A percentile compares a stretch with the other conserved stretches of the same genome.
Evolutionary conservation across 2,888 invertebrate species (phyloP).

Genomic region (Rosalia funebris): DNA sequence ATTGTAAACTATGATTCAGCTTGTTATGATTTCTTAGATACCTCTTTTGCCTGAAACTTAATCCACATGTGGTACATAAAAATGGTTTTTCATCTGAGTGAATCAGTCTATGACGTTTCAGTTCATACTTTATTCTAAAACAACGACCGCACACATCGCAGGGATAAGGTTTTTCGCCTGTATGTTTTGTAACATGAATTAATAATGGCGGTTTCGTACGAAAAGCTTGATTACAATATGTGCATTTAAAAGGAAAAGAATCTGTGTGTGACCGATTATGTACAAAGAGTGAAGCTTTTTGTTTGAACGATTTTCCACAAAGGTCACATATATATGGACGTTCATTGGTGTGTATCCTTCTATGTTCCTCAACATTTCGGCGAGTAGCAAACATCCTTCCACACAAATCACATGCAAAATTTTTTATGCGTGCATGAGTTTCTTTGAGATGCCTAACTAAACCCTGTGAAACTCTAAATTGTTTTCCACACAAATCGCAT

Average conservation of each 20-base stretch:
- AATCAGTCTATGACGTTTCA: conserved; percentile 67
- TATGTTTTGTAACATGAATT: conserved; percentile 70
- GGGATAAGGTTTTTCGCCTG: conserved; percentile 71
- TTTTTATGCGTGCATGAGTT: conserved; percentile 71
- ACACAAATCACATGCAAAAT: conserved; percentile 70
- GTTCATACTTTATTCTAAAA: conserved; percentile 71
- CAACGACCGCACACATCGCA: conserved; percentile 69
- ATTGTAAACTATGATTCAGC: conserved; percentile 57
- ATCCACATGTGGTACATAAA: conserved; percentile 62
- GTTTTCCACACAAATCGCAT: conserved; percentile 74
- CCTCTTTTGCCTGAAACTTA: conserved; percentile 66
- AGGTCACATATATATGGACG: conserved; percentile 69
- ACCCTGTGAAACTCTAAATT: conserved; percentile 74
- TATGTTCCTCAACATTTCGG: conserved; percentile 70
- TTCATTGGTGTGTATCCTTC: conserved; percentile 71
- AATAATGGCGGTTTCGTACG: conserved; percentile 68
- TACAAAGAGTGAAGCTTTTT: conserved; percentile 73
- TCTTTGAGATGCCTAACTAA: conserved; percentile 71
- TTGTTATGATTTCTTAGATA: conserved; percentile 67
- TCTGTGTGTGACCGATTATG: conserved; percentile 71
- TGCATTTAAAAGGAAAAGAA: conserved; percentile 69
- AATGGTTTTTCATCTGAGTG: conserved; percentile 68
- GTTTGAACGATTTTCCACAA: conserved; percentile 74
- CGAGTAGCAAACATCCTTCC: conserved; percentile 70
- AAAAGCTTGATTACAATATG: conserved; percentile 71